Evolutionary conservation across 2,113 vertebrate genomes (phyloP).

Genomic region (Crotophaga sulcirostris): DNA sequence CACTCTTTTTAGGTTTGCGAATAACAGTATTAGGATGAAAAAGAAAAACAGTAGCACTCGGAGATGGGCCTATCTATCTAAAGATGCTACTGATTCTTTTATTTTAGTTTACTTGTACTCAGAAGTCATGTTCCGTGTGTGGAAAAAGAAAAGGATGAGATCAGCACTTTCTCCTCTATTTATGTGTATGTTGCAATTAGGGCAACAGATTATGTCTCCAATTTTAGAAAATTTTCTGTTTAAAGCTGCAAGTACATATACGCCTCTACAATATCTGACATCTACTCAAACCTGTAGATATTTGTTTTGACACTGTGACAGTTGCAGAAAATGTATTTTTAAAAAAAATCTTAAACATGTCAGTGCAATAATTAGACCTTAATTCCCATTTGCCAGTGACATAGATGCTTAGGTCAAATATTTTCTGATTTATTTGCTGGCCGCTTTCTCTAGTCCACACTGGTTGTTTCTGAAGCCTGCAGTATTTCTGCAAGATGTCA

Average conservation of each 20-base stretch:
- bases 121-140: neutral
- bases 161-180: conserved; percentile 9
- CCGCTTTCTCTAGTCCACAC: neutral
- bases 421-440: neutral
- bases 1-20: neutral
- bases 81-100: neutral
- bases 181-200: conserved; percentile 46
- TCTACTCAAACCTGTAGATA: conserved; percentile 55
- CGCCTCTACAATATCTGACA: conserved; percentile 30
- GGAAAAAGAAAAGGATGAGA: conserved; percentile 6
- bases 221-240: conserved; percentile 45
- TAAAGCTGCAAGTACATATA: conserved; percentile 42
- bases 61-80: neutral
- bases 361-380: conserved; percentile 47
- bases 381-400: conserved; percentile 46
- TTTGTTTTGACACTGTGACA: conserved; percentile 64
- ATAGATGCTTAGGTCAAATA: neutral
- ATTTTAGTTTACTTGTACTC: neutral
- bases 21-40: neutral
- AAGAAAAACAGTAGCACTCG: neutral
- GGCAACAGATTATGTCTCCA: conserved; percentile 13
- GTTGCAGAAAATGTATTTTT: conserved; percentile 28
- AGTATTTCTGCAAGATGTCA: neutral
- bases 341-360: conserved; percentile 18
- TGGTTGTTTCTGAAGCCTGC: neutral